These are phyloP conservation scores for Pseudoatta argentina DNA, from an alignment of 1,140 invertebrate species.

Conservation along the genomic window DNA sequence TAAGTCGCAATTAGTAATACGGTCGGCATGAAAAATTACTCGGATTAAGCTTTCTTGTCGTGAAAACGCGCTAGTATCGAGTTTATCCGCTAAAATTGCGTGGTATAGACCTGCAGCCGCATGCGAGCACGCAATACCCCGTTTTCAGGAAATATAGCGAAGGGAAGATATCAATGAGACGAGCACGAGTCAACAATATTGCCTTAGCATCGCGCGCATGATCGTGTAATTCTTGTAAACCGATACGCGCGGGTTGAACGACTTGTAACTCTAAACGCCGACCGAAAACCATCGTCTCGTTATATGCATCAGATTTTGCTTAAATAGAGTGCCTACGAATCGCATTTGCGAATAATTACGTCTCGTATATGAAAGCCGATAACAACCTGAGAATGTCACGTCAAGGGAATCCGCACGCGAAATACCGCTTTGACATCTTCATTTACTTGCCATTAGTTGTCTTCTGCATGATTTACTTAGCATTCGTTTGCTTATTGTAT, in stretches of 20 bases:
- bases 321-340: background rate
- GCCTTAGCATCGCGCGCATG: constrained; percentile 26
- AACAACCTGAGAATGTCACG: constrained; percentile 6
- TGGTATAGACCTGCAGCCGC: constrained; percentile 33
- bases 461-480: background rate
- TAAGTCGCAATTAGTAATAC: constrained; percentile 57
- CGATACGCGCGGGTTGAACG: constrained; percentile 42
- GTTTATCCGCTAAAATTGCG: constrained; percentile 64
- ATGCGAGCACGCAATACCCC: constrained; percentile 63
- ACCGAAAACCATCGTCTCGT: constrained; percentile 10
- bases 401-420: background rate
- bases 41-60: constrained; percentile 28
- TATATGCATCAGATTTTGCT: constrained; percentile 31
- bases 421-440: background rate
- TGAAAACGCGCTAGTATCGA: constrained; percentile 49
- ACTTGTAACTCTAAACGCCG: constrained; percentile 46
- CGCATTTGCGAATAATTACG: constrained; percentile 30
- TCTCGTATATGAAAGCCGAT: constrained; percentile 18
- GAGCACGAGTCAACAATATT: constrained; percentile 14
- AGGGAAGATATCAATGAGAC: constrained; percentile 53
- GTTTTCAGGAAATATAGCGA: constrained; percentile 19
- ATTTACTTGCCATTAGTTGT: background rate
- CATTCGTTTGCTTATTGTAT: background rate
- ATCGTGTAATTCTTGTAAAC: constrained; percentile 56
- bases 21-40: constrained; percentile 53